A percentile compares a stretch with the other conserved stretches of the same genome.
phyloP scores from a whole-genome alignment of 2,797 vertebrate species.

The Euphonia xanthogaster region DNA sequence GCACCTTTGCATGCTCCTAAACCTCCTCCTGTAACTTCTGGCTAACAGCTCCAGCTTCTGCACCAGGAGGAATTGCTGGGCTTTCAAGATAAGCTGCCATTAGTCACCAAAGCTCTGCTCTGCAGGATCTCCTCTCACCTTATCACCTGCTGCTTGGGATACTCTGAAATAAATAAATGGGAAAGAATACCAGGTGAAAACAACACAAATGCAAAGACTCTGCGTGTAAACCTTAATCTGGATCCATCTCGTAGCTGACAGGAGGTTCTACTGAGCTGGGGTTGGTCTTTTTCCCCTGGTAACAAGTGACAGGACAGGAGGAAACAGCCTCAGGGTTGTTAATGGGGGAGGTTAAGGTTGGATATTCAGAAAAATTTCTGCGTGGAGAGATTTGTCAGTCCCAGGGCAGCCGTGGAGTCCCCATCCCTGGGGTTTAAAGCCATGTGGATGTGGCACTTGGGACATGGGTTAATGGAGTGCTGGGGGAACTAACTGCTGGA shows the following conservation, averaged over 20 bases:
- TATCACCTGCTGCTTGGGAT: neutral
- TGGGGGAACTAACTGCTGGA: neutral
- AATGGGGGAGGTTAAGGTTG: too few species aligned
- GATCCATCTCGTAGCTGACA: neutral
- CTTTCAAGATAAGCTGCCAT: neutral
- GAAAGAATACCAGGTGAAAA: neutral
- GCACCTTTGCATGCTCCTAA: neutral
- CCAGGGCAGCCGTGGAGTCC: neutral
- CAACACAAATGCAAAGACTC: neutral
- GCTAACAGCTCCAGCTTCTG: neutral
- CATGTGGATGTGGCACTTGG: neutral
- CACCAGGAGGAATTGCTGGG: neutral
- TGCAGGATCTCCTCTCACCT: neutral
- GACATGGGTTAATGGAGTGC: neutral
- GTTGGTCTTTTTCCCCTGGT: neutral
- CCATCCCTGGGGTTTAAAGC: neutral
- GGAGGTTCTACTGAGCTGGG: too few species aligned
- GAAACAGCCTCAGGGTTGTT: neutral
- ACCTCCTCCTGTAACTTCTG: neutral
- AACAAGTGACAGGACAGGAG: neutral
- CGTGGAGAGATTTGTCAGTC: neutral
- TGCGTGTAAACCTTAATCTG: fast-evolving
- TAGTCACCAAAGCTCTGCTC: neutral
- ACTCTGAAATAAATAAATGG: neutral
- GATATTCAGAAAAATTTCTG: neutral